Percentiles rank a stretch among this genome's conserved stretches.
Evolutionary conservation across 1,140 invertebrate genomes (phyloP).

Genomic region (Drosophila seguyi): DNA sequence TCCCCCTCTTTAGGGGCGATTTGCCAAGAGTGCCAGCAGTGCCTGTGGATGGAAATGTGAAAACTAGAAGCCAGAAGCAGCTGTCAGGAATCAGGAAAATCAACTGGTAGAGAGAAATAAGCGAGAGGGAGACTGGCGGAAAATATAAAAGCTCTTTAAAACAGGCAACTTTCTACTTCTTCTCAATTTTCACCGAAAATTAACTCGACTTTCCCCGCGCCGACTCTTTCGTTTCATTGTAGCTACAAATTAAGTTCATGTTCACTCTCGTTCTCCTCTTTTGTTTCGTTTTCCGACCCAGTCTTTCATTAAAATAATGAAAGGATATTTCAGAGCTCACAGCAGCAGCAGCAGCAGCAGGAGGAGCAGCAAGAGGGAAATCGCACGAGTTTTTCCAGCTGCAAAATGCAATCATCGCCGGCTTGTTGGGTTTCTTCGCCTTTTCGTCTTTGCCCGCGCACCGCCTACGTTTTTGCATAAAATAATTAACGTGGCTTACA

Average conservation of each 20-base stretch:
- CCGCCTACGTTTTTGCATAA: constrained; percentile 55
- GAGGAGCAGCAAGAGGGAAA: constrained; percentile 5
- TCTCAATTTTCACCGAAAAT: constrained; percentile 37
- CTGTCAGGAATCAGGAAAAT: constrained; percentile 26
- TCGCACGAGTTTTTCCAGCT: constrained; percentile 35
- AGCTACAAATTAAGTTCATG: constrained; percentile 64
- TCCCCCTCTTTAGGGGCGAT: constrained; percentile 15
- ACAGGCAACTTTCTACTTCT: constrained; percentile 14
- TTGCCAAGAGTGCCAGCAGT: constrained; percentile 40
- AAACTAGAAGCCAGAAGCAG: constrained; percentile 30
- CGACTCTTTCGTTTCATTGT: constrained; percentile 27
- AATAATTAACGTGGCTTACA: constrained; percentile 75
- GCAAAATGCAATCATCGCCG: constrained; percentile 72
- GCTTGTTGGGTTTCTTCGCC: constrained; percentile 61
- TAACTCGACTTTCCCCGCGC: constrained; percentile 12
- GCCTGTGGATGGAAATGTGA: constrained; percentile 18
- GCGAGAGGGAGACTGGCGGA: not conserved
- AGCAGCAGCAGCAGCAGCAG: not conserved
- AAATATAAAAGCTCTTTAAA: constrained; percentile 28
- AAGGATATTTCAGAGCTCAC: constrained; percentile 52
- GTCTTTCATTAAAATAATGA: constrained; percentile 77
- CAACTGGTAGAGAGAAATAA: constrained; percentile 1
- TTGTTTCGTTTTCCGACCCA: constrained; percentile 21
- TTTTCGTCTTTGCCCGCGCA: not conserved
- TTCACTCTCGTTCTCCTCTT: constrained; percentile 28